phyloP scores from a whole-genome alignment of 2,113 vertebrate genomes.

The Catharus minimus region DNA sequence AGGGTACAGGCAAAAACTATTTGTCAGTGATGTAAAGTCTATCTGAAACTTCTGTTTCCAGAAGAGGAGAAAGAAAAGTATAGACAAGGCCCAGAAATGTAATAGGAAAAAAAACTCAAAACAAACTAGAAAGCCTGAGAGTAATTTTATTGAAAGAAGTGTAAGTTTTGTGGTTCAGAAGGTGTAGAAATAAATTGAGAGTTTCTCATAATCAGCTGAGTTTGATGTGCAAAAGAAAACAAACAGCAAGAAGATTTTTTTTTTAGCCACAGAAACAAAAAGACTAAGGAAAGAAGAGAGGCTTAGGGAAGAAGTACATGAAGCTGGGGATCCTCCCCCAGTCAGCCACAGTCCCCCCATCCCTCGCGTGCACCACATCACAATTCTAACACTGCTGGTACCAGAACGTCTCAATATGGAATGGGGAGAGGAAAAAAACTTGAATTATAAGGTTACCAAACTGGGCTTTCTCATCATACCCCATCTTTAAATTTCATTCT shows the following conservation, averaged over 20 bases:
- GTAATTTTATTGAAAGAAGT: neutral
- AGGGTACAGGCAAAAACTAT: neutral
- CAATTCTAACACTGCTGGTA: neutral
- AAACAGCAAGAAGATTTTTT: neutral
- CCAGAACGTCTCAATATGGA: neutral
- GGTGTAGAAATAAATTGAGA: neutral
- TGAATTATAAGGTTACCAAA: neutral
- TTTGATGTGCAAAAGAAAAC: neutral
- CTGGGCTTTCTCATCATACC: neutral
- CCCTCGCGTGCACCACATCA: fast-evolving
- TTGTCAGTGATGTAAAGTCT: neutral
- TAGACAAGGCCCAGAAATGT: neutral
- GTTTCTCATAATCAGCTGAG: neutral
- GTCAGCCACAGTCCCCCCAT: neutral
- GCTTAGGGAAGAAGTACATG: neutral
- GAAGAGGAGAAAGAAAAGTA: neutral
- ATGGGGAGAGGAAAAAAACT: neutral
- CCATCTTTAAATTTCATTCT: neutral
- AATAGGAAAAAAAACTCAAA: neutral
- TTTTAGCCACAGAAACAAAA: neutral
- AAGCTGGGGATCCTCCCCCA: neutral
- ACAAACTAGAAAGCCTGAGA: neutral
- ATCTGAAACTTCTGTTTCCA: neutral
- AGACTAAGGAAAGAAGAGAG: neutral
- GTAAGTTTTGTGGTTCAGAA: neutral